Evolutionary conservation across 30 jellyfish, hydroid and myxozoan genomes (phyloP), one percentile per base, ranked within the genome.

Genomic region (Chrysaora quinquecirrha): DNA sequence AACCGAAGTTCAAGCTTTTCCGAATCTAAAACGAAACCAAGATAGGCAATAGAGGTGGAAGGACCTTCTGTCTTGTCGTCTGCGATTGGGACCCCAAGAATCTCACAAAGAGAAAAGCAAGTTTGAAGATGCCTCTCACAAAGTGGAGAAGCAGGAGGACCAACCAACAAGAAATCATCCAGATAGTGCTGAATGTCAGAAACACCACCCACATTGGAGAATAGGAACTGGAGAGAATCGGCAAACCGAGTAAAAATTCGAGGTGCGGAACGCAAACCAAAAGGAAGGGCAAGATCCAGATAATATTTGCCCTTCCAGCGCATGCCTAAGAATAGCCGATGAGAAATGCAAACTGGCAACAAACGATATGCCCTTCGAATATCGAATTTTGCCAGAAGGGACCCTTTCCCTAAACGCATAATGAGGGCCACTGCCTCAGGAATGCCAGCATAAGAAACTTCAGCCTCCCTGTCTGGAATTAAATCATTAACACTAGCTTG

Each of bases 281-380:
- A 76, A 0, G 87, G 94, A 50, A 86, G 71, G 19, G 94, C 93
- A 9, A 86, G 50, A 38, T 86, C 93, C 19, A 86, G 71, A 69
- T 20, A 76, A 34, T 63, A 76, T 22, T 62, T 9, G 50, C 29
- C 83, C 28, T 73, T 52, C 90, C 90, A 71, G 46, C 61, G 75
- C 70, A 83, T 32, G 0, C 72, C 96, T 7, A 76, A 43, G 52
- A 76, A 76, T 20, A 24, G 35, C 21, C 87, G 24, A n/a, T 64
- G 75, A 69, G 20, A 30, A 33, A 20, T 69, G 32, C 76, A 24
- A 14, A 86, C 28, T 3, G 96, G 94, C 33, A 77, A 1, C 0
- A 64, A 48, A 21, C 95, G 73, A 34, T 84, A 84, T 23, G 91
- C 91, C 46, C 91, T 73, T 38, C 61, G 80, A 21, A 74, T 27